A percentile compares a stretch with the other conserved stretches of the same genome.
These are phyloP conservation scores for Caenorhabditis sinica DNA, from an alignment of 2,888 invertebrate species.

Conservation along the genomic window DNA sequence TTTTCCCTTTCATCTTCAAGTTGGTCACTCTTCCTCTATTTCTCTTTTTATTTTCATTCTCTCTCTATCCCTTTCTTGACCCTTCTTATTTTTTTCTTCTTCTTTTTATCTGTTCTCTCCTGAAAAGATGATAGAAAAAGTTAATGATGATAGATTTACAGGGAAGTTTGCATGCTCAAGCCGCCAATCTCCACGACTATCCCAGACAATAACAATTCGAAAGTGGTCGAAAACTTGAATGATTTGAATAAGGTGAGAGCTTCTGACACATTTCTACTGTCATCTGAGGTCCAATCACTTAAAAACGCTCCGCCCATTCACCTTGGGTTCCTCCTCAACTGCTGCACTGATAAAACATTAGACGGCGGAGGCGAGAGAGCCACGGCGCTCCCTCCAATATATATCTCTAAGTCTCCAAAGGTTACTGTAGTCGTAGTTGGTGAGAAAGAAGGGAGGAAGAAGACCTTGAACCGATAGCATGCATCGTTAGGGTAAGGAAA, in stretches of 20 bases:
- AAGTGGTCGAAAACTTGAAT: conserved; percentile 41
- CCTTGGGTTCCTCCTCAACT: conserved; percentile 56
- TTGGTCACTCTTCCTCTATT: conserved; percentile 51
- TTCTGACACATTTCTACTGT: conserved; percentile 28
- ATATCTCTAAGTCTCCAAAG: conserved; percentile 31
- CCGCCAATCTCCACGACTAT: conserved; percentile 41
- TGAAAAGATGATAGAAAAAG: conserved; percentile 24
- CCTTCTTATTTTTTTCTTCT: conserved; percentile 31
- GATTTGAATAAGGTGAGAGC: conserved; percentile 45
- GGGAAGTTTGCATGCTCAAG: conserved; percentile 49
- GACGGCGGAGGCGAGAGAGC: conserved; percentile 31
- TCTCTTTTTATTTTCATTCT: conserved; percentile 37
- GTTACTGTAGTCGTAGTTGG: conserved; percentile 47
- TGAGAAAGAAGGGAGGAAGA: conserved; percentile 11
- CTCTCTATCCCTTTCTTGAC: conserved; percentile 52
- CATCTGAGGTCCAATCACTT: conserved; percentile 29
- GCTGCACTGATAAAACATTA: conserved; percentile 60
- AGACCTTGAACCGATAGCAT: conserved; percentile 66
- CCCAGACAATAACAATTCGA: conserved; percentile 37
- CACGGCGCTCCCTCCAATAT: conserved; percentile 39
- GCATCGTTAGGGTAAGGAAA: conserved; percentile 65
- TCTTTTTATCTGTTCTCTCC: conserved; percentile 22
- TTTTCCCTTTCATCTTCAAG: conserved; percentile 49
- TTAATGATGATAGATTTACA: conserved; percentile 27
- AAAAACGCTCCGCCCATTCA: conserved; percentile 48